Percentiles rank a stretch among this genome's conserved stretches.
phyloP scores from a whole-genome alignment of 2,113 vertebrate species.

The Asarcornis scutulata region DNA sequence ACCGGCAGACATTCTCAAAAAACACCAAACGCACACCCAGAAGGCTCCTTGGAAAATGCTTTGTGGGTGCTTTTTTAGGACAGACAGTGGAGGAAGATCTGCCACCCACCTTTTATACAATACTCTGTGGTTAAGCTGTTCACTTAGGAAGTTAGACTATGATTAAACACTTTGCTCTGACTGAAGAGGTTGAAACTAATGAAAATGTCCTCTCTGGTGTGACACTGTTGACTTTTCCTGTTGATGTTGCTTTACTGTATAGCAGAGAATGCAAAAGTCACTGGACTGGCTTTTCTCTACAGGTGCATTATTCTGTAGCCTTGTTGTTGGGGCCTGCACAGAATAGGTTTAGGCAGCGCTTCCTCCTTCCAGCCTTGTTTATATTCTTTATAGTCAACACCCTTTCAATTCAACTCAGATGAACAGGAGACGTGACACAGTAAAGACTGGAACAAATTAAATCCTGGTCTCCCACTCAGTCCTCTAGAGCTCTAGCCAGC shows the following conservation, averaged over 20 bases:
- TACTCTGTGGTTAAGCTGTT: neutral
- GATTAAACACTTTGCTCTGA: neutral
- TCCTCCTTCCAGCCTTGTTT: neutral
- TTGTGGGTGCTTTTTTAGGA: slow-evolving; percentile 35
- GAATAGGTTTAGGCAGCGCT: neutral
- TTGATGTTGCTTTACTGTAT: neutral
- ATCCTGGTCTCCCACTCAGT: neutral
- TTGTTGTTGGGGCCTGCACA: neutral
- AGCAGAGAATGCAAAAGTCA: neutral
- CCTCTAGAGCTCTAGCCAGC: neutral
- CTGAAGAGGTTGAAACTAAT: neutral
- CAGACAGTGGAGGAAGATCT: slow-evolving; percentile 32
- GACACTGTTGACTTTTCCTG: neutral
- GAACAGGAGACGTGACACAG: neutral
- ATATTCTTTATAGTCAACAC: neutral
- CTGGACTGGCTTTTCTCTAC: neutral
- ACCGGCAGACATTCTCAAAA: slow-evolving; percentile 26
- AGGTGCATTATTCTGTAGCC: neutral
- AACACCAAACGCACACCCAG: slow-evolving; percentile 1
- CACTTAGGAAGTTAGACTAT: neutral
- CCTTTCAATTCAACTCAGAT: neutral
- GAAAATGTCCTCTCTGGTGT: neutral
- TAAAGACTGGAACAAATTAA: neutral
- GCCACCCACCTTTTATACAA: slow-evolving; percentile 47
- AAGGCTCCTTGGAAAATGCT: slow-evolving; percentile 29